Conservation (phyloP, 1,140 invertebrate genomes). For the Megalonaias nervosa region DNA sequence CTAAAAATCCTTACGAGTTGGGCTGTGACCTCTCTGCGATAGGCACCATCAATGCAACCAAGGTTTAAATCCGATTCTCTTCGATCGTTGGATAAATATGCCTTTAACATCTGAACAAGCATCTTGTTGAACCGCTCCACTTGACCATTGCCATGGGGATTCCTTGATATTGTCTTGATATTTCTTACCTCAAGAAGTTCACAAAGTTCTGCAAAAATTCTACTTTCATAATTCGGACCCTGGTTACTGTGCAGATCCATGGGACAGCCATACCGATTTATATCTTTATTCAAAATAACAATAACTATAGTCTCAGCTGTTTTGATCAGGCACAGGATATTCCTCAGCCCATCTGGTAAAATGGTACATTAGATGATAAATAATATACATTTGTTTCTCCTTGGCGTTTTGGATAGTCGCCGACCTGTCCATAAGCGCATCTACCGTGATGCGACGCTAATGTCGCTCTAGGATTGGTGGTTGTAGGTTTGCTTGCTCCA, state of each 20-base stretch:
- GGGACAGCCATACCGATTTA: conserved; percentile 1
- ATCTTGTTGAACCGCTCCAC: neutral
- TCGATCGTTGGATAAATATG: conserved; percentile 15
- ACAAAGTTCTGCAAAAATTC: conserved; percentile 5
- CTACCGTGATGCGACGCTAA: too few species aligned
- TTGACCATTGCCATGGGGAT: conserved; percentile 10
- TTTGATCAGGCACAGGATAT: neutral
- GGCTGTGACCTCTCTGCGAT: neutral
- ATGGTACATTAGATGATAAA: neutral
- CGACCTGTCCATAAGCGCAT: too few species aligned
- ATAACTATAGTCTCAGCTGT: neutral
- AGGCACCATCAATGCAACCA: conserved; percentile 16
- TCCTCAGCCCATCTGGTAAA: too few species aligned
- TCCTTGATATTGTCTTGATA: conserved; percentile 5
- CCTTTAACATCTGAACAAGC: conserved; percentile 17
- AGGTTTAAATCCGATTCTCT: conserved; percentile 24
- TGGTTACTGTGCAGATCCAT: conserved; percentile 1
- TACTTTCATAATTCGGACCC: conserved; percentile 7
- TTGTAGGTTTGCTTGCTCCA: neutral
- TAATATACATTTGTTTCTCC: neutral
- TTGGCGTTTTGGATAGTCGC: neutral
- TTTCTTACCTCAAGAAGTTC: conserved; percentile 6
- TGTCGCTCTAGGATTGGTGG: too few species aligned
- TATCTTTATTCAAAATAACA: conserved; percentile 4
- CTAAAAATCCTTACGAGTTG: neutral